A percentile compares a stretch with the other conserved stretches of the same genome.
These are phyloP conservation scores for Nixonia krombeini DNA, from an alignment of 1,140 invertebrate species.

Conservation along the genomic window DNA sequence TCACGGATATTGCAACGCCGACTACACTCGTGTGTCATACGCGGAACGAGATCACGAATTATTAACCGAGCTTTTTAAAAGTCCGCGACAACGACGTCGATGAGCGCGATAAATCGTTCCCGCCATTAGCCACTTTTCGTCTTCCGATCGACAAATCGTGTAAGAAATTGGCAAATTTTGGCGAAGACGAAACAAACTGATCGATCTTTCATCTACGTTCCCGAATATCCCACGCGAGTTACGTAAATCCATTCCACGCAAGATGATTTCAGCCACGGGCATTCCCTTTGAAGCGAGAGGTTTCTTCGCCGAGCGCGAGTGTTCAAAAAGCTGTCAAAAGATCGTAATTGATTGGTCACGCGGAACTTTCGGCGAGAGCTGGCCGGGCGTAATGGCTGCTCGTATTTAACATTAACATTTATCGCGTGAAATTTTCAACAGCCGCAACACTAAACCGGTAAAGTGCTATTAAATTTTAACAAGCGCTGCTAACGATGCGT, in stretches of 20 bases:
- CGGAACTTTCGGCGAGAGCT: too few relatives aligned
- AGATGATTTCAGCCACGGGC: too few relatives aligned
- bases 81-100: neutral
- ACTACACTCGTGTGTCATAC: constrained; percentile 24
- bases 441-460: neutral
- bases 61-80: neutral
- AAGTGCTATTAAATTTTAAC: constrained; percentile 1
- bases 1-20: constrained; percentile 34
- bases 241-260: too few relatives aligned
- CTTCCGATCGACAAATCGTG: neutral
- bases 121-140: too few relatives aligned
- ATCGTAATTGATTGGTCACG: neutral
- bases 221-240: too few relatives aligned
- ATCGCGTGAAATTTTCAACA: neutral
- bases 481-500: neutral
- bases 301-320: too few relatives aligned
- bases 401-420: neutral
- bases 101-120: neutral
- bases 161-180: neutral
- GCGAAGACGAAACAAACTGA: neutral
- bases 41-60: constrained; percentile 3
- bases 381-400: neutral
- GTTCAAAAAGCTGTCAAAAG: neutral
- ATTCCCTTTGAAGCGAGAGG: too few relatives aligned
- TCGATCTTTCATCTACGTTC: too few relatives aligned